phyloP scores from a whole-genome alignment of 2,797 vertebrate genomes.

The Takifugu ocellatus region DNA sequence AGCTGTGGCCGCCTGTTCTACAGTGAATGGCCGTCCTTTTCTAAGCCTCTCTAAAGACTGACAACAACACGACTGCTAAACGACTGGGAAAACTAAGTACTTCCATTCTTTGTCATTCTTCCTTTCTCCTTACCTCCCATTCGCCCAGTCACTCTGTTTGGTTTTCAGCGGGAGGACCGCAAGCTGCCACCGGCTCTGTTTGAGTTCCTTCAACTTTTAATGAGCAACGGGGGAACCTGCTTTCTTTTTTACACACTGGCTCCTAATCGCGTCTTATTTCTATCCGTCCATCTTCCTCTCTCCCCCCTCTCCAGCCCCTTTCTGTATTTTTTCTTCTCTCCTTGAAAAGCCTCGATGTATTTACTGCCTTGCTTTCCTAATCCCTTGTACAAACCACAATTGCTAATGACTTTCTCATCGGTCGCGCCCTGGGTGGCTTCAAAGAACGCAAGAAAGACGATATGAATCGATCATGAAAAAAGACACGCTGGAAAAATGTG shows the following conservation, averaged over 20 bases:
- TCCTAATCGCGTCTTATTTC: conserved; percentile 44
- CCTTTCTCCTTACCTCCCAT: conserved; percentile 43
- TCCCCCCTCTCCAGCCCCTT: not conserved
- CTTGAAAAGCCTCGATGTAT: conserved; percentile 52
- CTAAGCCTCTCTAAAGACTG: conserved; percentile 55
- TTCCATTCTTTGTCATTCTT: conserved; percentile 57
- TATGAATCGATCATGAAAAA: not conserved
- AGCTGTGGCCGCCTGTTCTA: conserved; percentile 53
- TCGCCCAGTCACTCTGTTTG: conserved; percentile 54
- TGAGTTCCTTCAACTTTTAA: conserved; percentile 72
- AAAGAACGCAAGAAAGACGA: not conserved
- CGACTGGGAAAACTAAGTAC: conserved; percentile 64
- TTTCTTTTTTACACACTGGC: conserved; percentile 35
- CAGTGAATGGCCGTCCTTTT: conserved; percentile 48
- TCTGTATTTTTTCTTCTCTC: conserved; percentile 37
- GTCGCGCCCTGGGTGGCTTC: conserved; percentile 35
- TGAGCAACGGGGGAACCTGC: conserved; percentile 53
- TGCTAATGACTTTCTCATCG: conserved; percentile 69
- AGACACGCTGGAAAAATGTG: not conserved
- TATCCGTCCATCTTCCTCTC: conserved; percentile 19
- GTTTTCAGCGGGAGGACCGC: conserved; percentile 52
- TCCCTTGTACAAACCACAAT: conserved; percentile 66
- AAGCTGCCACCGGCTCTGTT: conserved; percentile 70
- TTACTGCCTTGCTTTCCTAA: conserved; percentile 66
- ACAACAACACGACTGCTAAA: conserved; percentile 61